Conservation (phyloP, 2,797 vertebrate genomes). For the Leucoraja ocellata region DNA sequence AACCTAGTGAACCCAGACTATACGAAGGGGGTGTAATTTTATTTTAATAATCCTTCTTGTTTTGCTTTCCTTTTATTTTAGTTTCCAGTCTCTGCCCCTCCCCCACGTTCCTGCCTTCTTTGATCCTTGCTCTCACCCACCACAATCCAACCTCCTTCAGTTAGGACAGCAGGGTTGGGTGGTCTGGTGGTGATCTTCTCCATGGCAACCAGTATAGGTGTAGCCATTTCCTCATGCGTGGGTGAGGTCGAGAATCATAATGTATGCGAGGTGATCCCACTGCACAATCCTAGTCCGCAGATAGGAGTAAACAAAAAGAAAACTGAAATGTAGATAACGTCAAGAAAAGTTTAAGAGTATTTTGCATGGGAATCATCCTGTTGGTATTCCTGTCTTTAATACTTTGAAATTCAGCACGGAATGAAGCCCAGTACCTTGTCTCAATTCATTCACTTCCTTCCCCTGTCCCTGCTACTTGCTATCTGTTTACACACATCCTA, state of each 20-base stretch:
- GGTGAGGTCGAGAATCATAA: background rate
- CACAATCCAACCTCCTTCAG: background rate
- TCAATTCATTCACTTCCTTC: background rate
- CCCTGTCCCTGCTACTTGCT: background rate
- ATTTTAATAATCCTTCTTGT: background rate
- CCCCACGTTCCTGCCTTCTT: constrained; percentile 2
- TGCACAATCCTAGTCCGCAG: constrained; percentile 15
- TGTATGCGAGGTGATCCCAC: background rate
- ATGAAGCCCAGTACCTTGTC: background rate
- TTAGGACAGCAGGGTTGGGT: constrained; percentile 15
- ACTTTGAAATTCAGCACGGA: background rate
- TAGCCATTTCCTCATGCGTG: constrained; percentile 15
- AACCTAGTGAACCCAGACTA: background rate
- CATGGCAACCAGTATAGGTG: constrained; percentile 6
- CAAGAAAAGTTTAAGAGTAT: background rate
- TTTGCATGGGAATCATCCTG: background rate
- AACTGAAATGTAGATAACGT: background rate
- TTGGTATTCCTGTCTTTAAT: background rate
- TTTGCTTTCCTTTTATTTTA: background rate
- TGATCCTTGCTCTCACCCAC: constrained; percentile 7
- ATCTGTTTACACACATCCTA: constrained; percentile 25
- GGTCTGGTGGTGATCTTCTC: constrained; percentile 15
- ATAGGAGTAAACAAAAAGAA: background rate
- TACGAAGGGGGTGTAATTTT: background rate
- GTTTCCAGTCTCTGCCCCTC: background rate